phyloP scores from a whole-genome alignment of 2,888 invertebrate genomes.

The Ichneumoninae sp. region DNA sequence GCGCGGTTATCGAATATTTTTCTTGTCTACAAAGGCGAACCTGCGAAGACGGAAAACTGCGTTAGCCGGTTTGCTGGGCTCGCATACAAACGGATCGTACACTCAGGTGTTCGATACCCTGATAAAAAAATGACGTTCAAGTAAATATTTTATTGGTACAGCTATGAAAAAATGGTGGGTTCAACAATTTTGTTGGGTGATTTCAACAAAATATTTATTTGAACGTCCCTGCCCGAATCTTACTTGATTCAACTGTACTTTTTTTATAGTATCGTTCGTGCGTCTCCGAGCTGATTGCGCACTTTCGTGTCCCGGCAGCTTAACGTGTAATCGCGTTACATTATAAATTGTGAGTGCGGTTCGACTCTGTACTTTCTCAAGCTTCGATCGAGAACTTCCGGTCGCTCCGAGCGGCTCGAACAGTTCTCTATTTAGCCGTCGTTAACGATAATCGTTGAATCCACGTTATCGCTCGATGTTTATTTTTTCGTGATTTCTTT shows the following conservation, averaged over 20 bases:
- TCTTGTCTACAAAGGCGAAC: background rate
- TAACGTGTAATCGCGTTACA: slow-evolving; percentile 11
- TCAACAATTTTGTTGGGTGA: no score
- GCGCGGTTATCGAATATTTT: slow-evolving; percentile 20
- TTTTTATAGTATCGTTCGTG: no score
- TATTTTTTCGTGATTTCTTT: background rate
- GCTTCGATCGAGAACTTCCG: slow-evolving; percentile 3
- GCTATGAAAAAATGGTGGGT: no score
- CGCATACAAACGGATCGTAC: background rate
- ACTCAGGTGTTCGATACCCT: background rate
- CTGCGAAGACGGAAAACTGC: background rate
- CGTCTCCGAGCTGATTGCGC: no score
- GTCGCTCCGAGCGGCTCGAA: background rate
- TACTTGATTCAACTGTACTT: no score
- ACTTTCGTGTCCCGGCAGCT: background rate
- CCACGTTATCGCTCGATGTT: background rate
- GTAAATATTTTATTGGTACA: no score
- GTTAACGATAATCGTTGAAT: background rate
- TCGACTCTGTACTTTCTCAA: slow-evolving; percentile 1
- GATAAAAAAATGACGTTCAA: no score
- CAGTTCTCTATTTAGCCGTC: background rate
- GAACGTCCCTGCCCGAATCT: no score
- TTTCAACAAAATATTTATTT: no score
- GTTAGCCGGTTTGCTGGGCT: background rate
- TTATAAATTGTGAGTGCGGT: background rate